phyloP scores from a whole-genome alignment of 1,140 invertebrate species.

The Heliconius nattereri region DNA sequence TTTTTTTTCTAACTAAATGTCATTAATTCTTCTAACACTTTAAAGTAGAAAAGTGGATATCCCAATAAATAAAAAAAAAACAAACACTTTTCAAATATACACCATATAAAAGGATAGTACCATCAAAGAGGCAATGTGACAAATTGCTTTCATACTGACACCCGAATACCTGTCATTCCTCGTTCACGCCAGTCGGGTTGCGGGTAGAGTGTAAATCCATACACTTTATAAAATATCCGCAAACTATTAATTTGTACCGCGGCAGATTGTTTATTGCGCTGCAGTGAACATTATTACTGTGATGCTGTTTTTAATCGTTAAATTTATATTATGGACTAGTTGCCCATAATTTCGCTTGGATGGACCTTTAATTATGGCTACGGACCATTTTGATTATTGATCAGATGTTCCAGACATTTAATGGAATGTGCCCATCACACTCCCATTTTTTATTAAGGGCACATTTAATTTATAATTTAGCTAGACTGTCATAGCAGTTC shows the following conservation, averaged over 20 bases:
- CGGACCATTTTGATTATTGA: too few relatives aligned
- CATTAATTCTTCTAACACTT: not conserved
- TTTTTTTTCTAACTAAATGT: too few relatives aligned
- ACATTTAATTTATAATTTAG: too few relatives aligned
- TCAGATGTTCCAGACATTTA: too few relatives aligned
- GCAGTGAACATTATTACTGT: constrained; percentile 34
- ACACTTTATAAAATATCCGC: constrained; percentile 40
- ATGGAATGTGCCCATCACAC: too few relatives aligned
- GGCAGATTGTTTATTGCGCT: constrained; percentile 32
- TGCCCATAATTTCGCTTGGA: too few relatives aligned
- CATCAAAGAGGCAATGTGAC: not conserved
- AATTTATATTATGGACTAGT: not conserved
- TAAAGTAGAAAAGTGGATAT: not conserved
- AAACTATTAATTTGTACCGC: constrained; percentile 44
- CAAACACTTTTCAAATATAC: not conserved
- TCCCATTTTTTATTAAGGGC: too few relatives aligned
- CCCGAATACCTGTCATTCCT: not conserved
- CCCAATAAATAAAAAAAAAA: not conserved
- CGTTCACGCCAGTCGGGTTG: constrained; percentile 27
- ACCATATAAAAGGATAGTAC: not conserved
- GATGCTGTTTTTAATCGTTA: not conserved
- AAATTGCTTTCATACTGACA: constrained; percentile 12
- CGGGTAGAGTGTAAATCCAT: constrained; percentile 33
- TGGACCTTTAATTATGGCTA: too few relatives aligned
- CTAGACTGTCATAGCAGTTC: too few relatives aligned